Conservation (phyloP, 2,797 vertebrate species). For the Pangasius mekongensis region DNA sequence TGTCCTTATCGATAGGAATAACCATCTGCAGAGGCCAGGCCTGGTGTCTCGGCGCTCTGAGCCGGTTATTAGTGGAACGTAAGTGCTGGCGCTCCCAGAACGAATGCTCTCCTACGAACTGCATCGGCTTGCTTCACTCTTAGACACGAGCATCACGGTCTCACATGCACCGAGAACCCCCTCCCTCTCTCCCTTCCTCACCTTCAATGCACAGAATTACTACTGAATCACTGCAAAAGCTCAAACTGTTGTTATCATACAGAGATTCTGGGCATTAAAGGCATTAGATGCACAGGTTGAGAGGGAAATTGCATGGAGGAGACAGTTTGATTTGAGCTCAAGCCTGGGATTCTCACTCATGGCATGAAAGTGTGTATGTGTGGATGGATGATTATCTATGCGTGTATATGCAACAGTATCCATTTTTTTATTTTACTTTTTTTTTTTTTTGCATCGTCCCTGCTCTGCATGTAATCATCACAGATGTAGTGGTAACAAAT, state of each 20-base stretch:
- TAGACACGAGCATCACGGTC: conserved; percentile 47
- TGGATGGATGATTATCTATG: conserved; percentile 4
- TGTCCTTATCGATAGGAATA: conserved; percentile 65
- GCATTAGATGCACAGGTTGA: conserved; percentile 9
- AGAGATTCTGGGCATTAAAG: conserved; percentile 54
- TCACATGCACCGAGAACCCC: conserved; percentile 47
- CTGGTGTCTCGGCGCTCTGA: conserved; percentile 68
- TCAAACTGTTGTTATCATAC: not conserved
- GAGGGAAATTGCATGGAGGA: conserved; percentile 44
- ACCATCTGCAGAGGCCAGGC: conserved; percentile 64
- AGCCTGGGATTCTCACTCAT: conserved; percentile 43
- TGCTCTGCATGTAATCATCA: conserved; percentile 54
- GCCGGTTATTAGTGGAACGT: conserved; percentile 68
- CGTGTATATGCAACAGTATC: conserved; percentile 20
- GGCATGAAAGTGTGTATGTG: conserved; percentile 26
- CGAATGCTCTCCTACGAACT: conserved; percentile 54
- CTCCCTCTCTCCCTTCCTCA: not conserved
- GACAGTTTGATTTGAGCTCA: conserved; percentile 31
- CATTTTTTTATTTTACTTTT: not conserved
- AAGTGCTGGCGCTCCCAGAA: conserved; percentile 57
- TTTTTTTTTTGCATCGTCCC: conserved; percentile 22
- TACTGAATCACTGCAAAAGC: conserved; percentile 12
- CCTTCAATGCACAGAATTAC: conserved; percentile 58
- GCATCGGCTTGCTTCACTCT: conserved; percentile 59
- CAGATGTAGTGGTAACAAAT: conserved; percentile 21